Evolutionary conservation across 2,888 invertebrate genomes (phyloP).

Genomic region (Rhyacophila evoluta): DNA sequence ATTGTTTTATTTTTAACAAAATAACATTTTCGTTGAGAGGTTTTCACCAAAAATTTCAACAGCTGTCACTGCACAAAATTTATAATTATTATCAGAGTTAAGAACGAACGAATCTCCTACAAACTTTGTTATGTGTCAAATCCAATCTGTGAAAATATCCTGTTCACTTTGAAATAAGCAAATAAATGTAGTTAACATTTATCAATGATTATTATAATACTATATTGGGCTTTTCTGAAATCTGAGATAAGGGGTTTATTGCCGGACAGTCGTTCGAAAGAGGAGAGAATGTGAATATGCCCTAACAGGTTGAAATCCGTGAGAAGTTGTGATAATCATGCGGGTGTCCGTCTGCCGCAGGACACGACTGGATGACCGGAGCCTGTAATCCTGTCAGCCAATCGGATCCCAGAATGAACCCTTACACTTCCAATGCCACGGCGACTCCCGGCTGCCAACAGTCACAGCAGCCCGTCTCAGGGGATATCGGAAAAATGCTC

Average conservation of each 20-base stretch:
- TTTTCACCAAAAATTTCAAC: neutral
- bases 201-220: neutral
- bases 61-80: neutral
- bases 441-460: conserved; percentile 56
- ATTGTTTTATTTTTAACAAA: conserved; percentile 13
- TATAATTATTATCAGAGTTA: neutral
- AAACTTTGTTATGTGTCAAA: conserved; percentile 5
- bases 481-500: conserved; percentile 12
- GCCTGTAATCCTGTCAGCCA: conserved; percentile 55
- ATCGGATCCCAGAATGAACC: conserved; percentile 57
- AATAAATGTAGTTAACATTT: neutral
- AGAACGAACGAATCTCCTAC: conserved; percentile 1
- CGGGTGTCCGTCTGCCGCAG: conserved; percentile 66
- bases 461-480: conserved; percentile 28
- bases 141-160: neutral
- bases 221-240: neutral
- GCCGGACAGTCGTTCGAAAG: conserved; percentile 10
- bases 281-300: conserved; percentile 35
- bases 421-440: conserved; percentile 55
- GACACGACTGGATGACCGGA: conserved; percentile 65
- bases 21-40: neutral
- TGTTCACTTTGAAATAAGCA: neutral
- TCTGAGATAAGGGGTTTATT: neutral
- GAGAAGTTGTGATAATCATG: conserved; percentile 53
- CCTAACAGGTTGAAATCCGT: conserved; percentile 46